These are phyloP conservation scores for Teleiodes luculella DNA, from an alignment of 2,888 invertebrate genomes.

Conservation along the genomic window DNA sequence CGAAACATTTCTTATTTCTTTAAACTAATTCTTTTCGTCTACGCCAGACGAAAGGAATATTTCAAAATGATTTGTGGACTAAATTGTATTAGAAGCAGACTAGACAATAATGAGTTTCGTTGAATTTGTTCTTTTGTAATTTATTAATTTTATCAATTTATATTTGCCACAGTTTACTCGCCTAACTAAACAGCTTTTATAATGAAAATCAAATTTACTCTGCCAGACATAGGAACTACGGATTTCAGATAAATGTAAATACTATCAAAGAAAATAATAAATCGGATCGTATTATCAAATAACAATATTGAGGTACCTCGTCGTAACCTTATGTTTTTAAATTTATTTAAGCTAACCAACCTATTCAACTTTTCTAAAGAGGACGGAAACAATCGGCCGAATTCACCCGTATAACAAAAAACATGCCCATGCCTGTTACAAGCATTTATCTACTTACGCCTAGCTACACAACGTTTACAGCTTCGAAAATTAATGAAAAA, in stretches of 20 bases:
- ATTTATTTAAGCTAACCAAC: no score
- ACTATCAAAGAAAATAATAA: no score
- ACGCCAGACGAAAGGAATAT: not conserved
- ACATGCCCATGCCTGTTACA: no score
- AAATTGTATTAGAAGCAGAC: not conserved
- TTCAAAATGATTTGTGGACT: not conserved
- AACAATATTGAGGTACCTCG: no score
- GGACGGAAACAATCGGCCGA: no score
- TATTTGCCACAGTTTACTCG: not conserved
- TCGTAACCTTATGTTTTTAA: no score
- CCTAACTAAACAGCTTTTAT: conserved; percentile 2
- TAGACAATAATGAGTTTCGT: not conserved
- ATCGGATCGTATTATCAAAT: no score
- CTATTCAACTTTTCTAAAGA: no score
- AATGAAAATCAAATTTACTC: not conserved
- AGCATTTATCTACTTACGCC: not conserved
- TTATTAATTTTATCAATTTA: conserved; percentile 4
- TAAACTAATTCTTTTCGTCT: conserved; percentile 15
- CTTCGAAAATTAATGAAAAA: conserved; percentile 22
- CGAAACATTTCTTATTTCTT: conserved; percentile 37
- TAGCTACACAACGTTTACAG: not conserved
- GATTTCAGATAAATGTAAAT: no score
- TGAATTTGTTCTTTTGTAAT: not conserved
- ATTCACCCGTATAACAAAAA: no score
- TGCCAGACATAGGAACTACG: no score